Evolutionary conservation across 2,888 invertebrate genomes (phyloP), one percentile per base, ranked within the genome.

Genomic region (Sarcophaga caerulescens): DNA sequence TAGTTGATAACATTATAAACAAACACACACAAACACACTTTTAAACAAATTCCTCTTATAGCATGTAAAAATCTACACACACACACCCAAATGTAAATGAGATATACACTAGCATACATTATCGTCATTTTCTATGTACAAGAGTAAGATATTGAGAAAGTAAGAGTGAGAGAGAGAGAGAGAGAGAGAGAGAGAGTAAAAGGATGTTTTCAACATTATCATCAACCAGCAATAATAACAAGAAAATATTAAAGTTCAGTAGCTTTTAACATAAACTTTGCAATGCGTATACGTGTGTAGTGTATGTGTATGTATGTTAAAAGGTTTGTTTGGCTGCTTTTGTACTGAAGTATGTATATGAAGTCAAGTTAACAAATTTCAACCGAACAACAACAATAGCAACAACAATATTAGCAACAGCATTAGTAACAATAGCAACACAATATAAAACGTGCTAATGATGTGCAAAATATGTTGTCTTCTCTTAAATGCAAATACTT

Each of bases 371-470:
- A 70, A 65, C 35, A 60, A 75, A 47, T 47, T 47, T 12, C 47
- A 47, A 14, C 47, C 12, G 3, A 47, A 14, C 14, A 47, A 14
- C 14, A 47, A 14, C 14, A 47, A 14, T 14, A 47, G 4, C 14
- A 47, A 4, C 12, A 47, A 17, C 17, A 52, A 52, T 6, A 52
- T 6, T 17, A 52, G 52, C 52, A 52, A 52, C 52, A 52, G 52
- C 14, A 52, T 52, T 52, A 52, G 52, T 52, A 52, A 52, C 52
- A 52, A 45, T 19, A 17, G 68, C 59, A 66, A 68, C 68, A 44
- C 59, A 77, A 65, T 62, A 78, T 86, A 81, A 86, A 81, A 86
- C 86, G 84, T 86, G 86, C 78, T 81, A 86, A 86, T 86, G 86
- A 84, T 78, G 84, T 84, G 86, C 83, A 81, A 86, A 86, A 84